Conservation (phyloP, 2,888 invertebrate species). For the Hydraecia micacea region DNA sequence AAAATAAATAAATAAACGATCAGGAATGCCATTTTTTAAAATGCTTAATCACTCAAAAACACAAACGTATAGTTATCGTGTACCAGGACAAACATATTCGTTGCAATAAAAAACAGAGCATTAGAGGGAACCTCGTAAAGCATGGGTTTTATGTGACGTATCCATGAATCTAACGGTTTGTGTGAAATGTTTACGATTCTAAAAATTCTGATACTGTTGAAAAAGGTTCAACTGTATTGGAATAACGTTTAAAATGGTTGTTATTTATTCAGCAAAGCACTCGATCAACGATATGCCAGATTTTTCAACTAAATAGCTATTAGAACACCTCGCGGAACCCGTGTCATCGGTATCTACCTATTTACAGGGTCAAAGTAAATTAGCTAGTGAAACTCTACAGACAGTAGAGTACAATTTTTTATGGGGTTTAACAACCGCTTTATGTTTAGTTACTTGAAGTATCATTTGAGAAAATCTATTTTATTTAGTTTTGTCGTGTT, state of each 20-base stretch:
- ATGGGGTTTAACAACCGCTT: too few species aligned
- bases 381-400: too few species aligned
- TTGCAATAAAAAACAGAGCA: conserved; percentile 44
- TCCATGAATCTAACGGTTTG: conserved; percentile 63
- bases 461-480: too few species aligned
- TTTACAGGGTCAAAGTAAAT: too few species aligned
- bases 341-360: background rate
- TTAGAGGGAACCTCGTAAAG: conserved; percentile 59
- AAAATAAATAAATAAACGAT: background rate
- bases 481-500: too few species aligned
- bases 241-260: conserved; percentile 1
- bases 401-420: too few species aligned
- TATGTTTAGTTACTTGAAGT: too few species aligned
- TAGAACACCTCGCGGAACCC: background rate
- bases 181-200: conserved; percentile 55
- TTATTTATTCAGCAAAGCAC: too few species aligned
- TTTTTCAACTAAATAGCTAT: background rate
- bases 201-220: conserved; percentile 19
- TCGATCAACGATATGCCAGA: background rate
- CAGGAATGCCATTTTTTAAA: background rate
- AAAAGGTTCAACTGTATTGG: conserved; percentile 8
- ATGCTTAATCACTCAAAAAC: background rate
- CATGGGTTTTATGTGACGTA: conserved; percentile 66
- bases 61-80: conserved; percentile 6
- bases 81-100: conserved; percentile 18